phyloP scores from a whole-genome alignment of 2,888 invertebrate species.

The Griposia aprilina region DNA sequence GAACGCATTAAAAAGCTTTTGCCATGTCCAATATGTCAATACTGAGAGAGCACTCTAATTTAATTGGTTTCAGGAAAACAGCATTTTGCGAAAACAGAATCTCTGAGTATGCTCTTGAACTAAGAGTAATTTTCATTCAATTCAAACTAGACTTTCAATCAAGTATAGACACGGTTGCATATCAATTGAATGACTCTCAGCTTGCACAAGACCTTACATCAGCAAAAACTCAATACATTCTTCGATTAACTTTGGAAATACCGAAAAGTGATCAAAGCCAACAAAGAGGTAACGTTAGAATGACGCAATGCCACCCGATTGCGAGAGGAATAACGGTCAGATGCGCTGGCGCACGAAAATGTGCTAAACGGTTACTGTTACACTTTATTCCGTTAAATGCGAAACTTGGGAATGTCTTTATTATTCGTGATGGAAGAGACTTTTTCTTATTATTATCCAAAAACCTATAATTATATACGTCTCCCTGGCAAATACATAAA shows the following conservation, averaged over 20 bases:
- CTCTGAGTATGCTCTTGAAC: neutral
- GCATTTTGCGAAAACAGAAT: neutral
- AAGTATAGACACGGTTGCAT: neutral
- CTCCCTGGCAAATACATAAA: neutral
- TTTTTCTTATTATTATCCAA: neutral
- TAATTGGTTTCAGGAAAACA: constrained; percentile 7
- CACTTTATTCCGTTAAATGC: constrained; percentile 57
- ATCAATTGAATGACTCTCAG: constrained; percentile 15
- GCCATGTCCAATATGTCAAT: constrained; percentile 4
- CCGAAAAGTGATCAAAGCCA: constrained; percentile 48
- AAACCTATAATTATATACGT: neutral
- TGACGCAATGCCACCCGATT: constrained; percentile 61
- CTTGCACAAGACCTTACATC: constrained; percentile 33
- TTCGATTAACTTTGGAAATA: constrained; percentile 37
- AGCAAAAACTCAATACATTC: constrained; percentile 26
- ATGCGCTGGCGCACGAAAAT: constrained; percentile 60
- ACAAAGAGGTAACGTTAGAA: constrained; percentile 63
- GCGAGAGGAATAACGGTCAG: constrained; percentile 59
- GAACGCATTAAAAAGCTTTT: constrained; percentile 14
- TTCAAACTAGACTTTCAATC: constrained; percentile 4
- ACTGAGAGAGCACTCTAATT: constrained; percentile 19
- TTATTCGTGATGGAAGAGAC: neutral
- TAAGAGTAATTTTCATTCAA: neutral
- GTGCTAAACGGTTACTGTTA: constrained; percentile 64
- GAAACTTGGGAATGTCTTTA: constrained; percentile 34